Base-by-base conservation (phyloP, 1,140 invertebrate genomes). In the Caenorhabditis tropicalis region DNA sequence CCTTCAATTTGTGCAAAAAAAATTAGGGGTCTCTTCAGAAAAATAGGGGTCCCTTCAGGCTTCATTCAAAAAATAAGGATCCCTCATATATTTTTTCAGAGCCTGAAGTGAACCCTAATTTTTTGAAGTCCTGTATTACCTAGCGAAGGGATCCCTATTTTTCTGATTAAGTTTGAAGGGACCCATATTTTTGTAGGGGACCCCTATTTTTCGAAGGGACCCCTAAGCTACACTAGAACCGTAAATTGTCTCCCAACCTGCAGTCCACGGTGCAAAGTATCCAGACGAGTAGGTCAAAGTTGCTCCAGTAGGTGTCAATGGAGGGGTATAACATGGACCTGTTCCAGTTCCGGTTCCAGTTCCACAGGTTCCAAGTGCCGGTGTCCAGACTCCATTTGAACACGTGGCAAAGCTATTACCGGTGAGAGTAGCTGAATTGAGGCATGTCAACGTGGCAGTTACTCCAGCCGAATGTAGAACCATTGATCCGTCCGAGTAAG, bases 191-290 rank as follows among this genome's bases (percentile, higher is more conserved):
- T 51, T 51, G n/a, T n/a, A n/a, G n/a, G n/a, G n/a, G n/a, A n/a
- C n/a, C n/a, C n/a, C n/a, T n/a, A n/a, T n/a, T n/a, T n/a, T n/a
- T n/a, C n/a, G n/a, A n/a, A n/a, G n/a, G n/a, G n/a, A n/a, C n/a
- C n/a, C 10, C 3, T 51, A 19, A n/a, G n/a, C n/a, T n/a, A n/a
- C n/a, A n/a, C n/a, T n/a, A n/a, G n/a, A n/a, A n/a, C n/a, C n/a
- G n/a, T n/a, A n/a, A n/a, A n/a, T n/a, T n/a, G n/a, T n/a, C n/a
- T 51, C 19, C 3, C 19, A 10, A 74, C 65, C 65, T 43, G 65
- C 33, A 21, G 65, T 74, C 65, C 65, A 74, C 19, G 65, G 65
- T 1, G 65, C 65, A 43, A 74, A 74, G 36, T n/a, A 74, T 74
- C 65, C 65, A 24, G 65, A 74, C 7, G 65, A 74, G 24, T 74